Evolutionary conservation across 2,888 invertebrate species (phyloP).

Genomic region (Athrips mouffetella): DNA sequence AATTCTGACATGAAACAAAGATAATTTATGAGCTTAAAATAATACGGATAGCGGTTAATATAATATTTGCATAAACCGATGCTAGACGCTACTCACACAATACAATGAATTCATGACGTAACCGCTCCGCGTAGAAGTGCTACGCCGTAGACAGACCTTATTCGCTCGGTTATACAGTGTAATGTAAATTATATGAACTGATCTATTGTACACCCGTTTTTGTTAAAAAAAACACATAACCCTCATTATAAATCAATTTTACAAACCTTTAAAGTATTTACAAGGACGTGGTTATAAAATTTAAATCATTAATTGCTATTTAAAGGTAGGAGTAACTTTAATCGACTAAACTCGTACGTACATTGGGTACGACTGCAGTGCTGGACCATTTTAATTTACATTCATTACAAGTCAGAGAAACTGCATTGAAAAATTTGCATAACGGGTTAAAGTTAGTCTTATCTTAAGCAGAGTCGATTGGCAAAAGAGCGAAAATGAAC

Average conservation of each 20-base stretch:
- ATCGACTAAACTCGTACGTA: slow-evolving; percentile 2
- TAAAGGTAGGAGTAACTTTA: background rate
- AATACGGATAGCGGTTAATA: background rate
- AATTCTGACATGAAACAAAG: too few species aligned
- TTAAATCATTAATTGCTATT: background rate
- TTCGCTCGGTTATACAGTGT: background rate
- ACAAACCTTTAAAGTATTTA: background rate
- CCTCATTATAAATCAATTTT: slow-evolving; percentile 9
- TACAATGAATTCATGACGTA: slow-evolving; percentile 9
- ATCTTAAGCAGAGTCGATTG: background rate
- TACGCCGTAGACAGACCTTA: slow-evolving; percentile 6
- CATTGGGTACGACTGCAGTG: background rate
- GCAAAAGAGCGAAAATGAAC: background rate
- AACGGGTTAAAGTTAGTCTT: slow-evolving; percentile 6
- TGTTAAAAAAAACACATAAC: too few species aligned
- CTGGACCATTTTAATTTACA: slow-evolving; percentile 4
- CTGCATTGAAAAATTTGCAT: slow-evolving; percentile 8
- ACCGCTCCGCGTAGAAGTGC: slow-evolving; percentile 11
- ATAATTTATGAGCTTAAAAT: too few species aligned
- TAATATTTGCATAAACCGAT: slow-evolving; percentile 5
- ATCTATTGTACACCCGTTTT: too few species aligned
- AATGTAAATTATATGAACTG: too few species aligned
- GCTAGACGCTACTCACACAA: slow-evolving; percentile 7
- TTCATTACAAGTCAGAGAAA: background rate
- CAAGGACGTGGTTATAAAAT: background rate